Evolutionary conservation across 2,113 vertebrate species (phyloP).

Genomic region (Dicentrarchus labrax): DNA sequence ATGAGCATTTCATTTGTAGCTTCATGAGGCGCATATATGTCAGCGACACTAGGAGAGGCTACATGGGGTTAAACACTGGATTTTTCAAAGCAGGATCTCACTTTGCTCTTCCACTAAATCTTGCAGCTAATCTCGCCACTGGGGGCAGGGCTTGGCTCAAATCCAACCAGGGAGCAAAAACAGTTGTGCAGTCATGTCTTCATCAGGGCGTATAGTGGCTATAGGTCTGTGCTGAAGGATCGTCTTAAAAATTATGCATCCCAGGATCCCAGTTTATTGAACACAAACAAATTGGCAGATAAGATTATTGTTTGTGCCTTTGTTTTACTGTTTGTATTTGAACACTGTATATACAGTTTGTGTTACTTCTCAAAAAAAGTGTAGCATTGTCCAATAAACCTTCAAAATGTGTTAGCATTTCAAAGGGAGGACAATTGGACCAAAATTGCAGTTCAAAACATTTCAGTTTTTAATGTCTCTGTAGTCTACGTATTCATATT

Average conservation of each 20-base stretch:
- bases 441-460: slow-evolving; percentile 40
- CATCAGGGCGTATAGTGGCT: not conserved
- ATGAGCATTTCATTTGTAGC: slow-evolving; percentile 31
- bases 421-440: slow-evolving; percentile 45
- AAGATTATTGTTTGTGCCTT: slow-evolving; percentile 19
- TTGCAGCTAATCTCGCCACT: slow-evolving; percentile 31
- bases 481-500: slow-evolving; percentile 3
- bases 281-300: slow-evolving; percentile 11
- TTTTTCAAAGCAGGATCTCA: slow-evolving; percentile 44
- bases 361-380: slow-evolving; percentile 23
- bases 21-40: slow-evolving; percentile 32
- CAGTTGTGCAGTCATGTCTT: slow-evolving; percentile 16
- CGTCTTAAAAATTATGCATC: not conserved
- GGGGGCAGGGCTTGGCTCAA: slow-evolving; percentile 32
- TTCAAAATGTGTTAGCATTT: slow-evolving; percentile 57
- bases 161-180: slow-evolving; percentile 34
- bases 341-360: slow-evolving; percentile 15
- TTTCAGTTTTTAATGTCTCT: slow-evolving; percentile 65
- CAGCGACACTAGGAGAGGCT: slow-evolving; percentile 21
- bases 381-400: slow-evolving; percentile 28
- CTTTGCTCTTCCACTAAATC: slow-evolving; percentile 42
- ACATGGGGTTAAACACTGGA: slow-evolving; percentile 39
- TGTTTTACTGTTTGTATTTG: slow-evolving; percentile 27
- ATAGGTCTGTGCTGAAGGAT: not conserved
- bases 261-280: slow-evolving; percentile 1